Conservation (phyloP, 2,888 invertebrate species). For the Sepiola atlantica region DNA sequence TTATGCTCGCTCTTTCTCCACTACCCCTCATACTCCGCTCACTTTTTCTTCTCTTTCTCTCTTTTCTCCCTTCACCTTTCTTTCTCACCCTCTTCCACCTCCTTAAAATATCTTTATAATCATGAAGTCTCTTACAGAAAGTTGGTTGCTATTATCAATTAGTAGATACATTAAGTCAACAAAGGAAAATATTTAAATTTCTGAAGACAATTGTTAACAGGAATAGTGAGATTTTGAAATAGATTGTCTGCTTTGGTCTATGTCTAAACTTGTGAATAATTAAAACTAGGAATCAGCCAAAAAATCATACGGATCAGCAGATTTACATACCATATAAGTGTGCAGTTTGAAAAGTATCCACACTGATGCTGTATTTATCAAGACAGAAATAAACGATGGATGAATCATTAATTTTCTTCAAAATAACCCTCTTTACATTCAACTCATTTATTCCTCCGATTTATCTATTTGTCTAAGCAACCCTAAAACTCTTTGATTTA, state of each 20-base stretch:
- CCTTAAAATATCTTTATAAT: background rate
- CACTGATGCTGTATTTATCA: no score
- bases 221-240: background rate
- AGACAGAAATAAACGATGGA: no score
- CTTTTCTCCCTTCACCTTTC: slow-evolving; percentile 41
- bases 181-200: background rate
- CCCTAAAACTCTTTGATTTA: no score
- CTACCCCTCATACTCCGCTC: background rate
- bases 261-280: background rate
- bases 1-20: background rate
- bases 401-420: no score
- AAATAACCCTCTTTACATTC: no score
- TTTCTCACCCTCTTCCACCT: no score
- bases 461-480: no score
- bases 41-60: slow-evolving; percentile 38
- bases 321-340: no score
- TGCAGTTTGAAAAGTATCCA: no score
- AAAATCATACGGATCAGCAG: no score
- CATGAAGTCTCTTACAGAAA: background rate
- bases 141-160: background rate
- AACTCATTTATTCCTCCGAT: no score
- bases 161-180: background rate
- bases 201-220: background rate
- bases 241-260: background rate
- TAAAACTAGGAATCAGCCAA: no score